Evolutionary conservation across 2,797 vertebrate genomes (phyloP), one percentile per base, ranked within the genome.

Genomic region (Melopsittacus undulatus): DNA sequence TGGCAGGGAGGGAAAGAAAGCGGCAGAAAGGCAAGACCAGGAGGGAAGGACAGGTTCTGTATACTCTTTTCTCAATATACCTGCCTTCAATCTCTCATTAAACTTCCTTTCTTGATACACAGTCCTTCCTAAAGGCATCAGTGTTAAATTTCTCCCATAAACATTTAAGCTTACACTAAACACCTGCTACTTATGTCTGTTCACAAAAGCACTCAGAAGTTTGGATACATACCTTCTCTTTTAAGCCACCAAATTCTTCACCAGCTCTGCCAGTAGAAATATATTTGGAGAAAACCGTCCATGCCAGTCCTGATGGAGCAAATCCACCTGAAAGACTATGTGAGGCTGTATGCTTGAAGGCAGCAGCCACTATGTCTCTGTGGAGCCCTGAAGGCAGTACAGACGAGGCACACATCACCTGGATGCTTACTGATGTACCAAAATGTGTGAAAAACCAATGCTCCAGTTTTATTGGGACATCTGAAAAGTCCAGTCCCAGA

Each of bases 301-400:
- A 7, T 6, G 43, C 7, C 14, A 77, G 61, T 12, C 30, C 43
- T 54, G 38, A 46, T 6, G 22, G 40, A 36, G 67, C 12, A 90
- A 83, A 68, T 3, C 18, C 69, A 67, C 20, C 34, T 17, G 38
- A 78, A n/a, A 38, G 20, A 13, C 57, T 61, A 36, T 1, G 2
- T 15, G 46, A 76, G 24, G 34, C 24, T 89, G 32, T 10, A 43
- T 52, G n/a, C 46, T 34, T 26, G 1, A 91, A 82, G 34, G 30
- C 49, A 87, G 73, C 14, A 69, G 79, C 42, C 1, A 1, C 45
- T 0, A 1, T 29, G 51, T 70, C 57, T 38, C 19, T 0, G 1
- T 2, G 30, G 51, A 40, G 74, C 29, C 26, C 57, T 20, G 32
- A 42, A 66, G 46, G 83, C 36, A 40, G 51, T 36, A 61, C 23